Base-by-base conservation (phyloP, 2,113 vertebrate species). In the Himantopus leucocephalus region DNA sequence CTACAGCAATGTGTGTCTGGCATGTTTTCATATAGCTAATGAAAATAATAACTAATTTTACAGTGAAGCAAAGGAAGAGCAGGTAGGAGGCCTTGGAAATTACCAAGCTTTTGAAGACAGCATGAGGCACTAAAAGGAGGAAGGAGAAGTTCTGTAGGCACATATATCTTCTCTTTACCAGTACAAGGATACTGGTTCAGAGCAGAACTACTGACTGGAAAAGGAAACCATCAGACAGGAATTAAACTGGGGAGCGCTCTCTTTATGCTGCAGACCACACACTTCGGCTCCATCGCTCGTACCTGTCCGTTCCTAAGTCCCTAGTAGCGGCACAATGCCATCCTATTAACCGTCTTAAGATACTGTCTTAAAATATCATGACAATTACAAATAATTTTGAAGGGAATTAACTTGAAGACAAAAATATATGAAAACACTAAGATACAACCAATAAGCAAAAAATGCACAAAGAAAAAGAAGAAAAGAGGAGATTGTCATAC, bases 31-130 rank as follows among this genome's bases (percentile, higher is more conserved):
- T 3, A 53, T 2, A 90, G 35, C 43, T 83, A 88, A 90, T 85
- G 71, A 85, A 91, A 95, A 85, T 34, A 90, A 73, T 47, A 90
- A 91, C 26, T 72, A 37, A 90, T 96, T 85, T 68, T 80, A 50
- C 74, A 90, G 50, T 30, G 55, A 94, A 90, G 47, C 50, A 90
- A 82, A 95, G 66, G 60, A 91, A 89, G 41, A 91, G 16, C 21
- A 59, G 37, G 43, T 55, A 83, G 23, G 77, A 92, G 43, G 37
- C 20, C 68, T 76, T 68, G 37, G 68, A 80, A 86, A 77, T 74
- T 58, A 82, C 50, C 47, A 83, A 73, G 50, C 10, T 76, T 92
- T 66, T 85, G 55, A 79, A 92, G 26, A 81, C 12, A 86, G n/a
- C 47, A 18, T 24, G 19, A 82, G 22, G 29, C 37, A n/a, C 6